Conservation (phyloP, 2,797 vertebrate species). For the Propithecus perrieri region DNA sequence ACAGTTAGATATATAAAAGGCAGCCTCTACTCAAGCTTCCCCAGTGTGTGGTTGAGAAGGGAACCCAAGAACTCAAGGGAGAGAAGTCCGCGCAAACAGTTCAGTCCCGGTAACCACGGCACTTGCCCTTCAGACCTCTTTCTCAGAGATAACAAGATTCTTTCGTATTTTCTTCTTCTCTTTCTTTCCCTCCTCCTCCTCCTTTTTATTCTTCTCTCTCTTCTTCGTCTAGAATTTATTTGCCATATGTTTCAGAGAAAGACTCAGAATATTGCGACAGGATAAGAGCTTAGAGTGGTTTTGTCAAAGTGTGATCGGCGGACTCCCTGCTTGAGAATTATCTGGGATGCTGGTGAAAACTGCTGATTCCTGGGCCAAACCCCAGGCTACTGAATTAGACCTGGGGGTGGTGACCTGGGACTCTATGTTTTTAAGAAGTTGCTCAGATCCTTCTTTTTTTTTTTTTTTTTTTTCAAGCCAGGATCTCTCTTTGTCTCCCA, state of each 20-base stretch:
- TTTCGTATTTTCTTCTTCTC: neutral
- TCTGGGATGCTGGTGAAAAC: neutral
- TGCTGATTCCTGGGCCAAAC: neutral
- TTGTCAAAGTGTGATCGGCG: neutral
- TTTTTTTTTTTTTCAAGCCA: no score
- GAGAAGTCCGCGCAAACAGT: neutral
- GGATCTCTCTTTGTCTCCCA: no score
- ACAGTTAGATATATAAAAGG: fast-evolving
- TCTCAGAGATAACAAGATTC: neutral
- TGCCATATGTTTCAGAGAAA: neutral
- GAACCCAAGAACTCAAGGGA: neutral
- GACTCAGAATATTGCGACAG: neutral
- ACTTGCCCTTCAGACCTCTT: neutral
- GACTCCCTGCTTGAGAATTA: neutral
- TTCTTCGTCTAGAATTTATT: neutral
- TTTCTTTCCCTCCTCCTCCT: neutral
- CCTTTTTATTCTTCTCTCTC: neutral
- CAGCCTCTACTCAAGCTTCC: no score
- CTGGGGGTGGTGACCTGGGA: neutral
- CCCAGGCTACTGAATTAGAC: no score
- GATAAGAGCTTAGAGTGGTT: neutral
- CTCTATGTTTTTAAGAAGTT: neutral
- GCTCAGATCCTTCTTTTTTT: neutral
- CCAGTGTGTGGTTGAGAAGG: fast-evolving
- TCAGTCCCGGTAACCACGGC: fast-evolving